Percentiles rank a stretch among this genome's conserved stretches.
phyloP scores from a whole-genome alignment of 1,140 invertebrate genomes.

The Coptotermes formosanus region DNA sequence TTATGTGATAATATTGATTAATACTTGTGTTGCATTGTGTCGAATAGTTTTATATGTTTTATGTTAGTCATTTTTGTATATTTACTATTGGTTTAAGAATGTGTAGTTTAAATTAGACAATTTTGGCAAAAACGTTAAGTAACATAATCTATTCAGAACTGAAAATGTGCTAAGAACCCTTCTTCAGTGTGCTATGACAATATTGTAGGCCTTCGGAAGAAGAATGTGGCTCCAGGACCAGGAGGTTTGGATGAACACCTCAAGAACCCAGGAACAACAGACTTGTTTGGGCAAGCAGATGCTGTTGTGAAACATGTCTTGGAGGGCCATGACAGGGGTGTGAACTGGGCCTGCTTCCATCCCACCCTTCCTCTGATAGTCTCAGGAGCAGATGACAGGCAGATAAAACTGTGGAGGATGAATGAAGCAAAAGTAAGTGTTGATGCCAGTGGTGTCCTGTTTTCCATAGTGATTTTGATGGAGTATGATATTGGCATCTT shows the following conservation, averaged over 20 bases:
- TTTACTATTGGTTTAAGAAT: no score
- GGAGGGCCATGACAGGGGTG: conserved; percentile 95
- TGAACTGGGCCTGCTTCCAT: conserved; percentile 99
- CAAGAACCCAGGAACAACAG: conserved; percentile 84
- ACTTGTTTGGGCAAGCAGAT: conserved; percentile 96
- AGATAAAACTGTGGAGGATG: conserved; percentile 98
- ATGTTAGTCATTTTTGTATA: no score
- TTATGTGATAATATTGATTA: no score
- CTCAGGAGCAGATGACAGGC: conserved; percentile 96
- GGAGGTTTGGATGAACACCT: conserved; percentile 86
- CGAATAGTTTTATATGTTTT: no score
- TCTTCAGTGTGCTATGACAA: neutral
- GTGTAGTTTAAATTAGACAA: no score
- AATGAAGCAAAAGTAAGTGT: conserved; percentile 82
- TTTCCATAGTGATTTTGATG: neutral
- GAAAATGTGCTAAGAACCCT: no score
- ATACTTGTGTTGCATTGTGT: no score
- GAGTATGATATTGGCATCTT: no score
- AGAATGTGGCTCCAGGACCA: conserved; percentile 94
- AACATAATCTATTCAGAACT: no score
- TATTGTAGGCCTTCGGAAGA: conserved; percentile 80
- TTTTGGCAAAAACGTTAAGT: no score
- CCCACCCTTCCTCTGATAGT: conserved; percentile 92
- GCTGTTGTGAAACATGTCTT: conserved; percentile 97
- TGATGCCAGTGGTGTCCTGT: conserved; percentile 10